Evolutionary conservation across 1,140 invertebrate species (phyloP).

Genomic region (Xylocopa sonorina): DNA sequence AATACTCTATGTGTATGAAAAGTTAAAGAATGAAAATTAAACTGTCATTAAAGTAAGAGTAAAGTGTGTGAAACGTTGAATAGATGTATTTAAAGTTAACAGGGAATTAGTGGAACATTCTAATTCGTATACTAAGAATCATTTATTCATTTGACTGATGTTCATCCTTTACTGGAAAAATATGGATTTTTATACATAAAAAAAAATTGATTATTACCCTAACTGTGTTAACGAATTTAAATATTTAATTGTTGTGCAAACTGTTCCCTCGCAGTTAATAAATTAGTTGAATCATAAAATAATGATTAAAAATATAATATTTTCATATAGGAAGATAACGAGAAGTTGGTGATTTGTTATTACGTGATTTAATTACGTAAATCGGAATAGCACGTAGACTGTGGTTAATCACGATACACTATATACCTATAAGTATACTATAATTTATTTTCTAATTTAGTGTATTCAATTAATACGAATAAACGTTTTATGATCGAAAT

Average conservation of each 20-base stretch:
- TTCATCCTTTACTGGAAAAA: too few species aligned
- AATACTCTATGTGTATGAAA: neutral
- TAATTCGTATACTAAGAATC: too few species aligned
- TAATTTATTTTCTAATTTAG: conserved; percentile 17
- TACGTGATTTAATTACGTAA: neutral
- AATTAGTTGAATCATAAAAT: neutral
- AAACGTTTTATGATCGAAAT: neutral
- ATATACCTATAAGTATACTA: neutral
- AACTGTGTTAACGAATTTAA: neutral
- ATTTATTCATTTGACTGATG: too few species aligned
- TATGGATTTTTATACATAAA: neutral
- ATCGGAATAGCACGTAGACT: neutral
- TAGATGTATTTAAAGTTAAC: too few species aligned
- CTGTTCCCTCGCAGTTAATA: neutral
- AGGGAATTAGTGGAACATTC: too few species aligned
- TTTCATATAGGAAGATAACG: neutral
- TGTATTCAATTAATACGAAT: neutral
- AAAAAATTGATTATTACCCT: neutral
- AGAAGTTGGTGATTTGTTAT: neutral
- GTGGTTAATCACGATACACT: neutral
- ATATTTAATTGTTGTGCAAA: neutral
- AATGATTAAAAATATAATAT: neutral
- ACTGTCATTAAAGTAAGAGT: neutral
- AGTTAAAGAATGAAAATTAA: neutral
- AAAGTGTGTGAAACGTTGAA: too few species aligned